These are phyloP conservation scores for Daboia siamensis DNA, from an alignment of 2,113 vertebrate genomes.

Conservation along the genomic window DNA sequence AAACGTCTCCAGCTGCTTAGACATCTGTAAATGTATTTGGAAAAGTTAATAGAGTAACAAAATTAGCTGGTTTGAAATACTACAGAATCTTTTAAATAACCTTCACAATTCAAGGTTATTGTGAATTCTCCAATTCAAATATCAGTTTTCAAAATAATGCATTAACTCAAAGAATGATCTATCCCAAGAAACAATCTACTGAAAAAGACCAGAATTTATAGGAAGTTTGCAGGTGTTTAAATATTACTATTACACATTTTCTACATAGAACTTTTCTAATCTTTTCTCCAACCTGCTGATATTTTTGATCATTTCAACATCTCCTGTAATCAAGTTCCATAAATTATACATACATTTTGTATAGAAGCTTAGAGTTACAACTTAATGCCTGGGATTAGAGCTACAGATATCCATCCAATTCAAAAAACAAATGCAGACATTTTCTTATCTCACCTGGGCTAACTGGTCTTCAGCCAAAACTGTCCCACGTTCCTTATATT, in stretches of 20 bases:
- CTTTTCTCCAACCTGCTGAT: neutral
- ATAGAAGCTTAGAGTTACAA: neutral
- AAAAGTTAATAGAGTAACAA: neutral
- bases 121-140: neutral
- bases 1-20: slow-evolving; percentile 92
- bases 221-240: neutral
- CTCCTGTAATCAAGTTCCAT: neutral
- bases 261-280: neutral
- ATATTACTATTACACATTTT: neutral
- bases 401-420: neutral
- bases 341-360: neutral
- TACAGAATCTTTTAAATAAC: neutral
- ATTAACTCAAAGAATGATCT: neutral
- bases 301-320: neutral
- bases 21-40: slow-evolving; percentile 82
- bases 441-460: slow-evolving; percentile 75
- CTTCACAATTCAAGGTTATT: neutral
- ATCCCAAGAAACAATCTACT: neutral
- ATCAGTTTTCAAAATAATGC: neutral
- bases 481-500: slow-evolving; percentile 94
- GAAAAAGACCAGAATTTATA: neutral
- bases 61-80: neutral
- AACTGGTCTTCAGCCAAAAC: slow-evolving; percentile 94
- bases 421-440: neutral
- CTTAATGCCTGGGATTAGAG: neutral